Evolutionary conservation across 2,888 invertebrate species (phyloP), one percentile per base, ranked within the genome.

Genomic region (Gasteruption jaculator): DNA sequence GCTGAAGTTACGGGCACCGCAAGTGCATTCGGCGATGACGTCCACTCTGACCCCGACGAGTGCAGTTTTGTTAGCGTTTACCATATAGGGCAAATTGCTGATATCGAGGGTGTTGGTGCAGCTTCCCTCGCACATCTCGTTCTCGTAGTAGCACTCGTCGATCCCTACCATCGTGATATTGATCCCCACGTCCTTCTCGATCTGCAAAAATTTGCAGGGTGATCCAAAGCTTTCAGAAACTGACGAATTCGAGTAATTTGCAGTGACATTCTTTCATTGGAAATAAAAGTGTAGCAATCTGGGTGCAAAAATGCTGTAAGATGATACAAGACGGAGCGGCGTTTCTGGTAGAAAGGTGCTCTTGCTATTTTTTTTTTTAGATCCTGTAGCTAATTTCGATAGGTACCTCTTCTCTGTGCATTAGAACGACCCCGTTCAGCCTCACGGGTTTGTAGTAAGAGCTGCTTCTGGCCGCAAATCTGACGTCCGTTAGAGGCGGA

Each of bases 141-240:
- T 92, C 76, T 94, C 93, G 68, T 92, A 91, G 47, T 93, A 76
- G 70, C 93, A 94, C 74, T 94, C 93, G 62, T 94, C 96, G 56
- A 99, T 95, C 48, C 95, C 95, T 12, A 97, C 94, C 94, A 95
- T 94, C 10, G 91, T 91, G 45, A 96, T 92, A 65, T 91, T 92
- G 47, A 95, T 89, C 29, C 93, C 94, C n/a, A 95, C 90, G 49
- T 87, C 86, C 59, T 85, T 81, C 72, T 94, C 93, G 62, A 95
- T 93, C 79, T 80, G 57, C 15, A 57, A 27, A 12, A 2, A 1
- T 3, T 18, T 8, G n/a, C n/a, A n/a, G n/a, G n/a, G n/a, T n/a
- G 8, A n/a, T 24, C 24, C 8, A 24, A 8, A 8, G 24, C 24
- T n/a, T n/a, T n/a, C n/a, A n/a, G n/a, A n/a, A n/a, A n/a, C n/a